phyloP scores from a whole-genome alignment of 1,140 invertebrate species.

The Metaphire vulgaris region DNA sequence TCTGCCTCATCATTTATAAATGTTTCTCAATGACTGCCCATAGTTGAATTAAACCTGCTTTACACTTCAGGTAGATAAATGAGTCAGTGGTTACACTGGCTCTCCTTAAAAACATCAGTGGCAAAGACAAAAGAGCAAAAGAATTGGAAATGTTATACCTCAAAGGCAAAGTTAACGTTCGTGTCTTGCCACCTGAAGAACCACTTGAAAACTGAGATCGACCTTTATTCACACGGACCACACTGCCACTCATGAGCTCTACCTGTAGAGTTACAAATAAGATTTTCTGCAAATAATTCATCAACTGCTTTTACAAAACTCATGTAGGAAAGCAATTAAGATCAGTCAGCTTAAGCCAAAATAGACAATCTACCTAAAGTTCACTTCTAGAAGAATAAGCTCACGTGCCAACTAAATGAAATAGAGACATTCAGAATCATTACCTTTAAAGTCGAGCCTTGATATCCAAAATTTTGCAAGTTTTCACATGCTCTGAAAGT shows the following conservation, averaged over 20 bases:
- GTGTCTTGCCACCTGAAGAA: neutral
- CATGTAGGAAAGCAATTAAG: neutral
- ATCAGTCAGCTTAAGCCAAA: neutral
- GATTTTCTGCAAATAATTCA: neutral
- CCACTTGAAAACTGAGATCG: neutral
- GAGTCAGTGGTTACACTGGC: neutral
- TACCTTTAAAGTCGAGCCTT: slow-evolving; percentile 4
- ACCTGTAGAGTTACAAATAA: slow-evolving; percentile 3
- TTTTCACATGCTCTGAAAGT: slow-evolving; percentile 15
- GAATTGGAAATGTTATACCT: neutral
- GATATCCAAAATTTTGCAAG: slow-evolving; percentile 15
- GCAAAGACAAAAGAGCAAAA: neutral
- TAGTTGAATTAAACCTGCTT: neutral
- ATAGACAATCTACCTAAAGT: neutral
- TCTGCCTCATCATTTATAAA: neutral
- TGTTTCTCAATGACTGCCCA: neutral
- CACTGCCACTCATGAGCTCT: neutral
- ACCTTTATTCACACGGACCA: neutral
- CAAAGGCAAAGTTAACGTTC: neutral
- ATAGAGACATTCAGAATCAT: neutral
- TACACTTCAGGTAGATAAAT: neutral
- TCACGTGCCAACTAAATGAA: no score
- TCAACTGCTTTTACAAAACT: neutral
- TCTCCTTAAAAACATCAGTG: neutral
- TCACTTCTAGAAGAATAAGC: neutral